Evolutionary conservation across 2,888 invertebrate species (phyloP).

Genomic region (Cerastis rubricosa): DNA sequence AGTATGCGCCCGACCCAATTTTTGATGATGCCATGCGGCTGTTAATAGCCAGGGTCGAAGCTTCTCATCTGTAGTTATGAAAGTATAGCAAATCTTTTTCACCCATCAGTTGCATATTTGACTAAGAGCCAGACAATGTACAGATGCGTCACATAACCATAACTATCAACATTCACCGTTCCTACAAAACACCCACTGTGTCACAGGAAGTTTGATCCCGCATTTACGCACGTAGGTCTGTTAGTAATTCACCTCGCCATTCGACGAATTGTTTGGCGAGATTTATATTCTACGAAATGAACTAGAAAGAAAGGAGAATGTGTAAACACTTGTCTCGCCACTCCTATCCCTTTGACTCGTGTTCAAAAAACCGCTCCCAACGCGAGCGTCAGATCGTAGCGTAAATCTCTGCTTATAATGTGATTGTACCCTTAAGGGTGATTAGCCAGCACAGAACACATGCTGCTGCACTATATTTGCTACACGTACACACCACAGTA

Average conservation of each 20-base stretch:
- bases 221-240: not conserved
- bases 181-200: not conserved
- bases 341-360: not conserved
- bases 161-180: constrained; percentile 13
- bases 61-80: not conserved
- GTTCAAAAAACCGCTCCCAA: not conserved
- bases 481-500: constrained; percentile 93
- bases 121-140: constrained; percentile 38
- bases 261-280: not conserved
- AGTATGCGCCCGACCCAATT: no score
- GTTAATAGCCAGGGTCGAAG: not conserved
- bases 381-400: no score
- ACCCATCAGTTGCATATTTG: constrained; percentile 22
- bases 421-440: not conserved
- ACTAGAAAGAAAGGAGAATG: not conserved
- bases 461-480: not conserved
- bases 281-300: not conserved
- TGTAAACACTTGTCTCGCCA: not conserved
- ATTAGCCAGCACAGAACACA: not conserved
- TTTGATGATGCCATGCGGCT: not conserved
- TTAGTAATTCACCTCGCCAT: not conserved
- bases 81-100: not conserved
- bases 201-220: not conserved
- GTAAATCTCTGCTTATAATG: not conserved
- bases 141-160: constrained; percentile 7